A percentile compares a stretch with the other conserved stretches of the same genome.
Evolutionary conservation across 2,113 vertebrate species (phyloP).

Genomic region (Tricholaema leucomelas): DNA sequence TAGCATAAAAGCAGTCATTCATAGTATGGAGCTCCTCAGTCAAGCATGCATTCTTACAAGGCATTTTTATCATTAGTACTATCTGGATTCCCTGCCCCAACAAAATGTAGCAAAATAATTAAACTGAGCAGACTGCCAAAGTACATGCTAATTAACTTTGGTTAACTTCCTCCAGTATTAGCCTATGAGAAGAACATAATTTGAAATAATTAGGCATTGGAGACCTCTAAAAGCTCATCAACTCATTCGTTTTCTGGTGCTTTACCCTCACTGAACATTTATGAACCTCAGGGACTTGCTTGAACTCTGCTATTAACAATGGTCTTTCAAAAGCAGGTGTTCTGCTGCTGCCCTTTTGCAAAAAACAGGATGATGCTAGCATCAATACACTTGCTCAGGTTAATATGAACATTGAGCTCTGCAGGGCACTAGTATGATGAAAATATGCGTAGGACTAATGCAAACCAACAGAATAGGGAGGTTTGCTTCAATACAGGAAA

Average conservation of each 20-base stretch:
- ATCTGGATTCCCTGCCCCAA: not conserved
- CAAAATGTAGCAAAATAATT: slow-evolving; percentile 41
- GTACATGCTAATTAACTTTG: slow-evolving; percentile 42
- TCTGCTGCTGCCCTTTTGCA: not conserved
- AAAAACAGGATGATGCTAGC: not conserved
- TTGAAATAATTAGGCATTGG: slow-evolving; percentile 25
- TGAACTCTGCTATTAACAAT: not conserved
- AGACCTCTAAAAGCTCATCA: slow-evolving; percentile 38
- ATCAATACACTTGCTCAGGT: not conserved
- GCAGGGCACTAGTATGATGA: not conserved
- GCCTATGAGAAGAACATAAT: not conserved
- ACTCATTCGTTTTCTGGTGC: not conserved
- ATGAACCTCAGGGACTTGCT: not conserved
- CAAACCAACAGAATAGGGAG: not conserved
- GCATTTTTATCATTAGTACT: slow-evolving; percentile 10
- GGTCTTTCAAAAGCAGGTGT: not conserved
- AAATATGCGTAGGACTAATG: not conserved
- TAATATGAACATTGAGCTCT: not conserved
- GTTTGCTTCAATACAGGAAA: not conserved
- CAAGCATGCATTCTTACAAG: not conserved
- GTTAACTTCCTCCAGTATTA: slow-evolving; percentile 23
- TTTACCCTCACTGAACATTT: not conserved
- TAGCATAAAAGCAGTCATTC: not conserved
- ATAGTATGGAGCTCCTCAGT: not conserved
- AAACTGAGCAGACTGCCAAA: slow-evolving; percentile 23